A percentile compares a stretch with the other conserved stretches of the same genome.
phyloP scores from a whole-genome alignment of 2,888 invertebrate genomes.

The Choristoneura rosaceana region DNA sequence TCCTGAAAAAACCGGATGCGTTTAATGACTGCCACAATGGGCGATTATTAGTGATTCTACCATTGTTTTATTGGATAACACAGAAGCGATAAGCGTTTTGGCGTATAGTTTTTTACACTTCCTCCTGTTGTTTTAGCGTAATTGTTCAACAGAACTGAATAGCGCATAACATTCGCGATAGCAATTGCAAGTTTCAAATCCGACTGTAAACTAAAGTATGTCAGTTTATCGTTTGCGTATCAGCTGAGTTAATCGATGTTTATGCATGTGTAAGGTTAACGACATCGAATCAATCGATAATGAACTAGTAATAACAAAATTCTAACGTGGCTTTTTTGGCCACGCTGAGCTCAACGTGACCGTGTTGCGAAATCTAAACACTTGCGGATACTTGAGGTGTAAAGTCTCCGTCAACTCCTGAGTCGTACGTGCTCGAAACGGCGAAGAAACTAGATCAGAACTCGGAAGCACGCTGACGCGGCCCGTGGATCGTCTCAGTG shows the following conservation, averaged over 20 bases:
- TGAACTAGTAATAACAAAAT: constrained; percentile 50
- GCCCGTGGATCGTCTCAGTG: neutral
- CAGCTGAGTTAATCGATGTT: constrained; percentile 42
- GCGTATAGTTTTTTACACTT: constrained; percentile 66
- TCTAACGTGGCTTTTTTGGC: constrained; percentile 47
- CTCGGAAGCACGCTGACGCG: neutral
- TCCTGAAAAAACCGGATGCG: constrained; percentile 63
- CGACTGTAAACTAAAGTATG: constrained; percentile 18
- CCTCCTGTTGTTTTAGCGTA: constrained; percentile 66
- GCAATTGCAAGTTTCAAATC: neutral
- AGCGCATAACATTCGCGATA: constrained; percentile 20
- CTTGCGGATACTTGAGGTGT: constrained; percentile 23
- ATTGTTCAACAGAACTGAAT: constrained; percentile 48
- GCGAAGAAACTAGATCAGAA: constrained; percentile 17
- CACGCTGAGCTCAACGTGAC: constrained; percentile 64
- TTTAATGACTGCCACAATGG: constrained; percentile 69
- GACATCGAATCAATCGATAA: constrained; percentile 52
- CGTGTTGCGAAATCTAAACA: constrained; percentile 56
- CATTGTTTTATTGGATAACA: constrained; percentile 74
- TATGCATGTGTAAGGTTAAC: constrained; percentile 54
- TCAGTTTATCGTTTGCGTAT: constrained; percentile 15
- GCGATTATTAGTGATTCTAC: constrained; percentile 67
- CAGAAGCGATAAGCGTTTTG: constrained; percentile 62
- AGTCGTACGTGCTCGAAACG: neutral
- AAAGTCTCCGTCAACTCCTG: constrained; percentile 7